Evolutionary conservation across 2,888 invertebrate species (phyloP).

Genomic region (Xestia c-nigrum): DNA sequence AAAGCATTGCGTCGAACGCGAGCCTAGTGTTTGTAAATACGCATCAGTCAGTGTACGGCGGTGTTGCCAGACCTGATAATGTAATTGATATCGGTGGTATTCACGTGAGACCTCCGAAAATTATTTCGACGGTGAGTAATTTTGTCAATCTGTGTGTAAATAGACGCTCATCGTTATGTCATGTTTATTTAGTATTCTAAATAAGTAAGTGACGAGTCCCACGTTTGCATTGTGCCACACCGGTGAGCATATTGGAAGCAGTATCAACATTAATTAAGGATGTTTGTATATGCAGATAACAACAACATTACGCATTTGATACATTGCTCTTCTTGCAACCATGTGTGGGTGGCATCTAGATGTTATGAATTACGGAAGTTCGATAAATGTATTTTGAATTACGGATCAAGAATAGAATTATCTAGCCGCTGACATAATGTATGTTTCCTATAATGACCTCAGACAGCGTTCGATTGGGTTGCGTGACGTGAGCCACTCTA

Average conservation of each 20-base stretch:
- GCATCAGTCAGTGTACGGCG: conserved; percentile 91
- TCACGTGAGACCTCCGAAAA: conserved; percentile 88
- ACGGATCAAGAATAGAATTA: neutral
- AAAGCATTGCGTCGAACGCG: conserved; percentile 90
- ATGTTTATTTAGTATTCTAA: conserved; percentile 33
- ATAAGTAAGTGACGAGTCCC: conserved; percentile 26
- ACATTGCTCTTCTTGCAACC: conserved; percentile 1
- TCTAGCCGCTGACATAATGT: conserved; percentile 20
- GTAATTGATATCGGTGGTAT: conserved; percentile 93
- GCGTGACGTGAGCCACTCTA: conserved; percentile 3
- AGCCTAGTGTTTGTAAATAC: conserved; percentile 92
- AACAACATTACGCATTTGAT: conserved; percentile 22
- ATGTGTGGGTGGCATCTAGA: neutral
- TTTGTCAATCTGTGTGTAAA: conserved; percentile 33
- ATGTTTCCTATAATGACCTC: conserved; percentile 8
- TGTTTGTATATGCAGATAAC: conserved; percentile 13
- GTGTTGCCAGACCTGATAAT: conserved; percentile 90
- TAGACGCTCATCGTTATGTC: conserved; percentile 12
- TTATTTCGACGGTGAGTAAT: conserved; percentile 87
- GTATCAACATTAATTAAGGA: conserved; percentile 30
- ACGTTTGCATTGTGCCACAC: conserved; percentile 21
- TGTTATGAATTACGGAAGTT: neutral
- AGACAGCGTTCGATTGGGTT: conserved; percentile 8
- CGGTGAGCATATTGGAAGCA: conserved; percentile 14
- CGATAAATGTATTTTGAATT: neutral